Conservation (phyloP, 2,797 vertebrate species). For the Phoebastria nigripes region DNA sequence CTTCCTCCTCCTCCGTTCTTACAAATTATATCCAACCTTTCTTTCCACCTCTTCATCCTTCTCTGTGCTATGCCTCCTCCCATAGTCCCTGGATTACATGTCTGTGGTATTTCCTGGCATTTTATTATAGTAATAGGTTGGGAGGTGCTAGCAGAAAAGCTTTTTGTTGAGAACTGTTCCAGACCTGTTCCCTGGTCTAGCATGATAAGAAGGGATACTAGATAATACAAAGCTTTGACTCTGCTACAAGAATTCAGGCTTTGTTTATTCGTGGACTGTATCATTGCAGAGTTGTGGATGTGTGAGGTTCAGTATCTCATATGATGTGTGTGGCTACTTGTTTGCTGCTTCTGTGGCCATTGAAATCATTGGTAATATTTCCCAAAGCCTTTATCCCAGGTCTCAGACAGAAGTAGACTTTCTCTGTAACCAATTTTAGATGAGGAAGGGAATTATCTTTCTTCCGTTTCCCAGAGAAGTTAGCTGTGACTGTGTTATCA, state of each 20-base stretch:
- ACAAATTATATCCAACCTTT: neutral
- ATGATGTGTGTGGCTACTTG: neutral
- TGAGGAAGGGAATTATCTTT: neutral
- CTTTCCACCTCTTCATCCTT: neutral
- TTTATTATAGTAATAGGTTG: neutral
- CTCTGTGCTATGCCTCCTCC: neutral
- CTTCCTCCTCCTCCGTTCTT: neutral
- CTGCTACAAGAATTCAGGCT: neutral
- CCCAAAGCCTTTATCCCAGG: neutral
- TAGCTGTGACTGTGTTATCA: neutral
- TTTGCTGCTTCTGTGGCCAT: neutral
- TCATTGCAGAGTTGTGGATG: neutral
- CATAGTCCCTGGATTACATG: neutral
- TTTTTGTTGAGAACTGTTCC: neutral
- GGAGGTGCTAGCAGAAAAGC: neutral
- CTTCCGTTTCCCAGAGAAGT: neutral
- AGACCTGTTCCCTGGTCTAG: neutral
- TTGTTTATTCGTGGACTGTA: neutral
- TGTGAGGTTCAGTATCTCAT: neutral
- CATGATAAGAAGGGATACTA: neutral
- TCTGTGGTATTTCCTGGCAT: neutral
- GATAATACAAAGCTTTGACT: neutral
- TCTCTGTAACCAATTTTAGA: neutral
- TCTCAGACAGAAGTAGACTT: neutral
- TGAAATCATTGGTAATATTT: neutral